phyloP scores from a whole-genome alignment of 23 tunicate species.

The Styela plicata region DNA sequence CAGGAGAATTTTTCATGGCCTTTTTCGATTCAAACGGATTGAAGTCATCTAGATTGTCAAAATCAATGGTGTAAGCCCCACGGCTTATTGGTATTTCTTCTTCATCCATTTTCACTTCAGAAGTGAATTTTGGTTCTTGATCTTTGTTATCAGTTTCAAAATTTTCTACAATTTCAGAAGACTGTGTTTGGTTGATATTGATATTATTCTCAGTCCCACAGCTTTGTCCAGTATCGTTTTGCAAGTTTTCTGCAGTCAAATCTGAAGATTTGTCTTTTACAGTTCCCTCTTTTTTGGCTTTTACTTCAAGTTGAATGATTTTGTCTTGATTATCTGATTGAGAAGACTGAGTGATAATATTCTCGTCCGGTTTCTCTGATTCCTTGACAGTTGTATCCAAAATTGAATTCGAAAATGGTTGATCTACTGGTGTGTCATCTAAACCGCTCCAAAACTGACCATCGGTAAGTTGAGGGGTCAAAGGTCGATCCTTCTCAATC shows the following conservation, averaged over 20 bases:
- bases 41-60: constrained; percentile 9
- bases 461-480: background rate
- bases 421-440: background rate
- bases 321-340: background rate
- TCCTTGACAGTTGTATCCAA: background rate
- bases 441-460: background rate
- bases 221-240: background rate
- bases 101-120: background rate
- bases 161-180: background rate
- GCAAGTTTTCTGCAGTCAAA: background rate
- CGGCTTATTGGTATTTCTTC: constrained; percentile 16
- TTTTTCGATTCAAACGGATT: constrained; percentile 7
- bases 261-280: background rate
- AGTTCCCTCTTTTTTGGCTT: background rate
- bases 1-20: constrained; percentile 9
- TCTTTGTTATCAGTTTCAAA: too few species aligned
- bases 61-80: constrained; percentile 11
- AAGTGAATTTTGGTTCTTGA: too few species aligned
- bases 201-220: background rate
- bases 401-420: background rate
- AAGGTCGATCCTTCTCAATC: background rate
- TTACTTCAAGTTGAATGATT: background rate
- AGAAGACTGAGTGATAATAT: background rate
- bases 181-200: background rate
- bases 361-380: background rate